Evolutionary conservation across 2,888 invertebrate species (phyloP).

Genomic region (Lissocephala sabroskyi): DNA sequence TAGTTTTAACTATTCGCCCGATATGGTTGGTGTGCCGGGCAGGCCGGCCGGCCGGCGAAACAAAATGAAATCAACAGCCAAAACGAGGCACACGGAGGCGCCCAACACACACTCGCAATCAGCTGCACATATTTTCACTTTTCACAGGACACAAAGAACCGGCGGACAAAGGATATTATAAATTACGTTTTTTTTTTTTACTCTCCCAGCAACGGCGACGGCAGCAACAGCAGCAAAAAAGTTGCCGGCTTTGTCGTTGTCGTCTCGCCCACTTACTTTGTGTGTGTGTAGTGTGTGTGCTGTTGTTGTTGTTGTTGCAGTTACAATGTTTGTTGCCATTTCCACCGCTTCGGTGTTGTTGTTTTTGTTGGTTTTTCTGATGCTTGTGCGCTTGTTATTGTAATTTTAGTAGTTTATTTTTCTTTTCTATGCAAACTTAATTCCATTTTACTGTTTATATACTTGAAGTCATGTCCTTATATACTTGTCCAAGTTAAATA

Average conservation of each 20-base stretch:
- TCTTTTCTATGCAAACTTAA: constrained; percentile 66
- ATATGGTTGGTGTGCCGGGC: constrained; percentile 9
- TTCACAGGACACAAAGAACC: constrained; percentile 48
- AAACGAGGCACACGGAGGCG: constrained; percentile 5
- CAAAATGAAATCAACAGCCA: constrained; percentile 31
- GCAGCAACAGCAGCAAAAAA: no score
- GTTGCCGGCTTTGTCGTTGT: not conserved
- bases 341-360: not conserved
- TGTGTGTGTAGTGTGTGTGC: constrained; percentile 8
- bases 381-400: constrained; percentile 42
- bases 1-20: constrained; percentile 66
- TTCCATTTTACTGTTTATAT: constrained; percentile 67
- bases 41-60: constrained; percentile 31
- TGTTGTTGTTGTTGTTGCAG: constrained; percentile 1
- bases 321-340: constrained; percentile 6
- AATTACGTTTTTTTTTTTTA: constrained; percentile 42
- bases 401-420: constrained; percentile 61
- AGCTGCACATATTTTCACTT: constrained; percentile 59
- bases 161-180: constrained; percentile 60
- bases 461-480: constrained; percentile 52
- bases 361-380: constrained; percentile 16
- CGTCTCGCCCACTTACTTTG: constrained; percentile 16
- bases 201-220: no score
- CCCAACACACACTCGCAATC: constrained; percentile 7
- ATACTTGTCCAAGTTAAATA: constrained; percentile 54